Base-by-base conservation (phyloP, 2,113 vertebrate species). In the Stomatorhinus ivindoensis region DNA sequence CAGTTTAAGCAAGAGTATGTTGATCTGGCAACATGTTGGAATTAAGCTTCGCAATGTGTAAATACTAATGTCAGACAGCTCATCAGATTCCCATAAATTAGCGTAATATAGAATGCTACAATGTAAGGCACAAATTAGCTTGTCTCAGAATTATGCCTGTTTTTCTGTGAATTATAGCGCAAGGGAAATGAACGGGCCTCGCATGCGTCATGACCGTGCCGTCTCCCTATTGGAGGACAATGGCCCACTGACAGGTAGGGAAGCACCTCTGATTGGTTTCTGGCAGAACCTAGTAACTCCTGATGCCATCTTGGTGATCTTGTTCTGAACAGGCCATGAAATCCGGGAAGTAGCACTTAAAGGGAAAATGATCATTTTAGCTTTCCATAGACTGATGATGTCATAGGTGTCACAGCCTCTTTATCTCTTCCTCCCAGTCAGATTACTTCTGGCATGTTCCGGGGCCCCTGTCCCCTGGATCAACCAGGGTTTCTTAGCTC, bases 321-420 rank as follows among this genome's bases (percentile, higher is more conserved):
- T 21, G 27, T 46, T 61, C 44, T 73, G 53, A 87, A 51, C n/a
- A 24, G 39, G 50, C 42, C 27, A 51, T 50, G 51, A 55, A 87
- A 89, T 93, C 83, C 9, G 48, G 61, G 61, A 73, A 17, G 82
- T 19, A 19, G 7, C 6, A 73, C 5, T 76, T 83, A 15, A 47
- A 91, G 91, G 85, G 90, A 91, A 91, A 89, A 87, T 55, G 86
- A 90, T 89, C 88, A 11, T 35, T 42, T 35, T 6, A 24, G n/a
- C 51, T 92, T 39, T 86, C 46, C 88, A 90, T 88, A 44, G 61
- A 89, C 85, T 7, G 13, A 91, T 83, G 46, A 73, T 35, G 13
- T 39, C 69, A 35, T 35, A 19, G 69, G 69, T 76, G 69, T 17
- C 61, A 69, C 10, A 65, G 3, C n/a, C 0, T 80, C 35, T 80